A percentile compares a stretch with the other conserved stretches of the same genome.
phyloP scores from a whole-genome alignment of 1,140 invertebrate genomes.

The Caenorhabditis remanei region DNA sequence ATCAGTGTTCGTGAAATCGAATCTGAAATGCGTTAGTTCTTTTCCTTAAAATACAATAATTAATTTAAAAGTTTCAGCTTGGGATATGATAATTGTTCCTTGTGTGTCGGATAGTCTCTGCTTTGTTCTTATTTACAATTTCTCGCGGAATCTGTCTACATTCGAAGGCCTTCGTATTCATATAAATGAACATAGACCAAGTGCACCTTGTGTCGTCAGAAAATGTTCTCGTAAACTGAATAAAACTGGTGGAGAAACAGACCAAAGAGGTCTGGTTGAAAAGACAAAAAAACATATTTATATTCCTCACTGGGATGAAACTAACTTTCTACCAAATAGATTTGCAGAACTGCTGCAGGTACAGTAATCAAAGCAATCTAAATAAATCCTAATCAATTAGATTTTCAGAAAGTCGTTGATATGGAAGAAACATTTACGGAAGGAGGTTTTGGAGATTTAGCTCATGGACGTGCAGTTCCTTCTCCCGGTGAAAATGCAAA shows the following conservation, averaged over 20 bases:
- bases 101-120: not conserved
- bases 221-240: not conserved
- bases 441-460: conserved; percentile 23
- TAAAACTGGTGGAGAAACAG: not conserved
- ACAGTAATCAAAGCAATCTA: not conserved
- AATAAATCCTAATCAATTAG: not conserved
- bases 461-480: not conserved
- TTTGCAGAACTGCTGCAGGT: not conserved
- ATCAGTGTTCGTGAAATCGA: not conserved
- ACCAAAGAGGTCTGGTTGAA: not conserved
- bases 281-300: conserved; percentile 12
- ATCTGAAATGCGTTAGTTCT: conserved; percentile 16
- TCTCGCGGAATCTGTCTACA: conserved; percentile 1
- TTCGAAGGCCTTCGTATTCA: conserved; percentile 21
- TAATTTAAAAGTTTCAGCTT: not conserved
- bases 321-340: not conserved
- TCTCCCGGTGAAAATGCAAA: not conserved
- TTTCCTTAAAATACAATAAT: not conserved
- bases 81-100: conserved; percentile 12
- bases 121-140: conserved; percentile 13
- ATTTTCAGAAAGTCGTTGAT: not conserved
- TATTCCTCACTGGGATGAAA: conserved; percentile 10
- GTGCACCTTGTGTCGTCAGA: conserved; percentile 10
- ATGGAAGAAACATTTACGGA: conserved; percentile 4
- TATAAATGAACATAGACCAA: not conserved